These are phyloP conservation scores for Lepus townsendii DNA, from an alignment of 2,797 vertebrate genomes.

Conservation along the genomic window DNA sequence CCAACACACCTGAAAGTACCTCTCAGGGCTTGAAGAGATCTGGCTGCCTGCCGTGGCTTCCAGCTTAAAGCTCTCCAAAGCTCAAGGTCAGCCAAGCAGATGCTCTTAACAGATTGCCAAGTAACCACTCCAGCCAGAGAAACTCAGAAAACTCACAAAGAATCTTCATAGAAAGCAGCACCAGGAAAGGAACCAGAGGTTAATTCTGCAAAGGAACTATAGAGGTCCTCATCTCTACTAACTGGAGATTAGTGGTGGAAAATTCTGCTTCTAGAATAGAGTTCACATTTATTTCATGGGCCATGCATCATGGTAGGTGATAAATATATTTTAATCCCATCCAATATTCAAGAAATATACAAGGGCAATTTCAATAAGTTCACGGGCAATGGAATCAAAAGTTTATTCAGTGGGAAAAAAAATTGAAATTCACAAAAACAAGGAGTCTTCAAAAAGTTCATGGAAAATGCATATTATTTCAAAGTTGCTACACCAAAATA, in stretches of 20 bases:
- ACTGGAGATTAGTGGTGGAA: not conserved
- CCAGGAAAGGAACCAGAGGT: not conserved
- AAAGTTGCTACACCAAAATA: too few species aligned
- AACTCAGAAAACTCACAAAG: not conserved
- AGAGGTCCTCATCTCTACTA: not conserved
- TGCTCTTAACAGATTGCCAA: not conserved
- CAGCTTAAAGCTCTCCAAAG: not conserved
- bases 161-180: not conserved
- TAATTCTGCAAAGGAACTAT: not conserved
- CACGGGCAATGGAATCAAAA: too few species aligned
- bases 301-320: not conserved
- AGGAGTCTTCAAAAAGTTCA: too few species aligned
- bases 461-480: too few species aligned
- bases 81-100: not conserved
- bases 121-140: not conserved
- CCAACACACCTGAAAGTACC: not conserved
- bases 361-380: too few species aligned
- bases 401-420: too few species aligned
- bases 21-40: not conserved
- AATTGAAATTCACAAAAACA: too few species aligned
- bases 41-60: not conserved
- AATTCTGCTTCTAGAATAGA: not conserved
- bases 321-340: not conserved
- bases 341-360: not conserved
- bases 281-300: not conserved